Base-by-base conservation (phyloP, 2,113 vertebrate species). In the Campylomormyrus numenius region DNA sequence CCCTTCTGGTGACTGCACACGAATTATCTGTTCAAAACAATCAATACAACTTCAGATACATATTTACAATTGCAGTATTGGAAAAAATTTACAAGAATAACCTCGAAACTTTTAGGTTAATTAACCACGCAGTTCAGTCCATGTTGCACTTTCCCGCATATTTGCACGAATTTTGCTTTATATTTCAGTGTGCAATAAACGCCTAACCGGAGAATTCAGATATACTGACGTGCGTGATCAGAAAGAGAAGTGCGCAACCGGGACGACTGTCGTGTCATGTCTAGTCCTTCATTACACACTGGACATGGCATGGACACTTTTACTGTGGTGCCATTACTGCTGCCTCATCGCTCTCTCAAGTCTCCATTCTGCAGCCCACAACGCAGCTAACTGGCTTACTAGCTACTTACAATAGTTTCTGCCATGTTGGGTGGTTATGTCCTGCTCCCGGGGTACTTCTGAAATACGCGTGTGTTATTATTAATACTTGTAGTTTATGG, bases 1-100 rank as follows among this genome's bases (percentile, higher is more conserved):
- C 58, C 98, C 98, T 0, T 98, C 97, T 0, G 98, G 98, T 10
- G 98, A 99, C 94, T 99, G 98, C 52, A 99, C 97, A 0, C 98
- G 97, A 91, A 99, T 95, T 83, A 98, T 96, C 98, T 99, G 91
- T 0, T 24, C 88, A 31, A 85, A 35, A 91, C 2, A 0, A 45
- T 1, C 87, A 91, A 42, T 10, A 66, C n/a, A 11, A 66, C n/a
- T 10, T 58, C 21, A 58, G 56, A 58, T 58, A 58, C 56, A 24
- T 58, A 58, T 58, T 11, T 11, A 66, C n/a, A 66, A 27, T 27
- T 66, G 27, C n/a, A 66, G 3, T 66, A 66, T 66, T 27, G n/a
- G n/a, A 27, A n/a, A 66, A 66, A 3, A n/a, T 3, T 5, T 24
- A 24, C 21, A 58, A 58, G 21, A 58, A 58, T 66, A 66, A 27